A percentile compares a stretch with the other conserved stretches of the same genome.
Conservation (phyloP, 1,140 invertebrate genomes). For the Caenorhabditis latens region DNA sequence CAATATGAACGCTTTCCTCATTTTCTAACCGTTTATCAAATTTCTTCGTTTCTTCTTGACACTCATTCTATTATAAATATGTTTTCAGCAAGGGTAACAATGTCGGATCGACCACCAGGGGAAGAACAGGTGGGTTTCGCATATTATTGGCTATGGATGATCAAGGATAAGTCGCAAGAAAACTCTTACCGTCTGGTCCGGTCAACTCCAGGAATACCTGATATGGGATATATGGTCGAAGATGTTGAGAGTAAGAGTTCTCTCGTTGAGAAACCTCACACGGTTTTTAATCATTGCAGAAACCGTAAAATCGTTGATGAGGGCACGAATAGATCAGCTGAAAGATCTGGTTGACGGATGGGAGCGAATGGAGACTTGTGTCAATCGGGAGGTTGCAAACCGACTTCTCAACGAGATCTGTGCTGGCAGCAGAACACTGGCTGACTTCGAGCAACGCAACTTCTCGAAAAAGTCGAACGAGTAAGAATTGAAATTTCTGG, state of each 20-base stretch:
- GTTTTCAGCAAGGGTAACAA: constrained; percentile 39
- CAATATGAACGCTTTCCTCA: neutral
- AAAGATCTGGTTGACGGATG: constrained; percentile 3
- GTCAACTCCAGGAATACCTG: neutral
- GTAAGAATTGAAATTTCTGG: neutral
- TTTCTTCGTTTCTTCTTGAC: neutral
- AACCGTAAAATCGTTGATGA: neutral
- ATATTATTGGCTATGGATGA: neutral
- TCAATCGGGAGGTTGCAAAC: neutral
- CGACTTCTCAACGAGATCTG: neutral
- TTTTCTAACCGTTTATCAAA: neutral
- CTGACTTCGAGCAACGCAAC: constrained; percentile 17
- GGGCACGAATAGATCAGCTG: neutral
- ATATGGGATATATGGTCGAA: neutral
- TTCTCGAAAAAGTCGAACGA: constrained; percentile 1
- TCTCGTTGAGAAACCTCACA: neutral
- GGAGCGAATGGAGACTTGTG: neutral
- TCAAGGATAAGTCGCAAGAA: neutral
- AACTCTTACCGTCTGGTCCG: neutral
- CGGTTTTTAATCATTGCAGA: neutral
- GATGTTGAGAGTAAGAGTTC: neutral
- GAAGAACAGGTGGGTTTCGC: neutral
- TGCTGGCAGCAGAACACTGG: neutral
- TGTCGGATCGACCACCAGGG: constrained; percentile 8
- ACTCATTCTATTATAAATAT: neutral